Base-by-base conservation (phyloP, 1,140 invertebrate species). In the Eurosta solidaginis region DNA sequence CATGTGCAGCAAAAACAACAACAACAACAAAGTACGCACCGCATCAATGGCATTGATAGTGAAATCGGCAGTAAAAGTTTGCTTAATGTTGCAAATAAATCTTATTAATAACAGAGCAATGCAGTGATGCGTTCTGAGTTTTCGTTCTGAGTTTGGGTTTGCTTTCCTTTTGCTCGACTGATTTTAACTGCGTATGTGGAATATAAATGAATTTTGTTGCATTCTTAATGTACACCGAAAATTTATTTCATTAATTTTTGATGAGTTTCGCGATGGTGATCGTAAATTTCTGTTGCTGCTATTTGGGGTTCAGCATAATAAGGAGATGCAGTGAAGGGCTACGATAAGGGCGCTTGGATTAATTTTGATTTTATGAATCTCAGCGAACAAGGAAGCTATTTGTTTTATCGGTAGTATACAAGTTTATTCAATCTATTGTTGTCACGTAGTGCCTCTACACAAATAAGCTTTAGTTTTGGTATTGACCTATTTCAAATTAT, bases 171-270 rank as follows among this genome's bases (percentile, higher is more conserved):
- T n/a, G 45, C 7, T n/a, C 12, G 27, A 12, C 22, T 29, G 54
- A 14, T 14, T 63, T 63, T 63, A 29, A 36, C 44, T 80, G 63
- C 78, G 82, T 76, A 79, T 76, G 25, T 81, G 29, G 83, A 83
- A 83, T 82, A 82, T 80, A 81, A 83, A 82, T 83, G 77, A 82
- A 78, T 59, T 74, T 36, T 79, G 74, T 76, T 75, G 73, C 59
- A 82, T 83, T 83, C 83, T 80, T 74, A 80, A 81, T 80, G 79
- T 76, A 74, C 52, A 76, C 76, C 20, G 68, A 80, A 81, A 80
- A 80, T 82, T 80, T 81, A 80, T 82, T 81, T 81, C 76, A 79
- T 80, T 82, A 73, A 78, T 80, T 83, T 83, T 78, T 82, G 42
- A 82, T 83, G 81, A 81, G 79, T 79, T 82, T 81, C 78, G 78